These are phyloP conservation scores for Myiozetetes cayanensis DNA, from an alignment of 2,113 vertebrate genomes.

Conservation along the genomic window DNA sequence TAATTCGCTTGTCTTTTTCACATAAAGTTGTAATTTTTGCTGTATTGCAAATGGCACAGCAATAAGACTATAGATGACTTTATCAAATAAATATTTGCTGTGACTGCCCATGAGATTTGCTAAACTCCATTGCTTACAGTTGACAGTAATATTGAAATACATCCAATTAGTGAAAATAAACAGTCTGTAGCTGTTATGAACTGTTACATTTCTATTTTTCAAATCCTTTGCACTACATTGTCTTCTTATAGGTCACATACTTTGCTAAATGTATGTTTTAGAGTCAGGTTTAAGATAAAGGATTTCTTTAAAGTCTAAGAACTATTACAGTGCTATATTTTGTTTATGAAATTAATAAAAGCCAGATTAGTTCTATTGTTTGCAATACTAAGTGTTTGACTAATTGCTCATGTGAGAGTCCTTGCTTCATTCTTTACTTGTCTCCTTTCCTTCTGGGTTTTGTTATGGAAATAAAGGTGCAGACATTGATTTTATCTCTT, in stretches of 20 bases:
- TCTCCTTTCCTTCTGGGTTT: background rate
- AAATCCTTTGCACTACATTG: background rate
- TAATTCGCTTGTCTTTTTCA: background rate
- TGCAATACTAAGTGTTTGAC: background rate
- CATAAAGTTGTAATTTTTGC: background rate
- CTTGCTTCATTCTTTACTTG: background rate
- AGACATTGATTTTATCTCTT: background rate
- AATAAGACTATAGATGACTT: background rate
- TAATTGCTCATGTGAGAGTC: background rate
- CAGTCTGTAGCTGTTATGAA: background rate
- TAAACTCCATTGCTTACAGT: background rate
- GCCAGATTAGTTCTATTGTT: background rate
- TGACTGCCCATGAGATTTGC: background rate
- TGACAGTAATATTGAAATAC: background rate
- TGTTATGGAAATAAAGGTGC: background rate
- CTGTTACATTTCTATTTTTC: background rate
- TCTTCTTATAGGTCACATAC: background rate
- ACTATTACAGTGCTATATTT: background rate
- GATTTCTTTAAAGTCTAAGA: background rate
- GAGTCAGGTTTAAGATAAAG: background rate
- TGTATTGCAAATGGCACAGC: background rate
- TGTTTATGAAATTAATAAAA: background rate
- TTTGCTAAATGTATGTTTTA: background rate
- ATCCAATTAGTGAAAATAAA: background rate
- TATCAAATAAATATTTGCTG: background rate